These are phyloP conservation scores for Elephantulus edwardii DNA, from an alignment of 2,113 vertebrate species.

Conservation along the genomic window DNA sequence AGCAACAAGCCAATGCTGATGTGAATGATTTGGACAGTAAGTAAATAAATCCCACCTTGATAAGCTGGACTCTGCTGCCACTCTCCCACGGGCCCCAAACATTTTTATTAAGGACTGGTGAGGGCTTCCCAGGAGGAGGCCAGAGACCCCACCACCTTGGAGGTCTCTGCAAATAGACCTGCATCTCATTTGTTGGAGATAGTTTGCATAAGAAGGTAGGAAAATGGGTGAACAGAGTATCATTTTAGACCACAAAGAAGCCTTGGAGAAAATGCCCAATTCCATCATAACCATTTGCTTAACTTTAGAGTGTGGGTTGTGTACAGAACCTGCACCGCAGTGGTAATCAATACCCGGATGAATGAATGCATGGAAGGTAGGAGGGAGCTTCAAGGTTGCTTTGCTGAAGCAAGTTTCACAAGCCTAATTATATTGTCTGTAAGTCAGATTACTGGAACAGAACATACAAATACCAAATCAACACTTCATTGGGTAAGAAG, in stretches of 20 bases:
- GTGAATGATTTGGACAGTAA: slow-evolving; percentile 73
- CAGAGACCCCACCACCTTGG: slow-evolving; percentile 5
- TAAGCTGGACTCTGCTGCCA: slow-evolving; percentile 32
- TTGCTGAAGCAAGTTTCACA: neutral
- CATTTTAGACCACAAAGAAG: neutral
- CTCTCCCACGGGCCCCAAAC: slow-evolving; percentile 62
- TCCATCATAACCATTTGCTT: neutral
- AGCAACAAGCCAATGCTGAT: slow-evolving; percentile 60
- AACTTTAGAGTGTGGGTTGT: neutral
- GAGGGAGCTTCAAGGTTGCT: neutral
- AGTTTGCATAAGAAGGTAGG: neutral
- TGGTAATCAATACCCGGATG: neutral
- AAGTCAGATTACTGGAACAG: neutral
- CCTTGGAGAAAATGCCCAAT: neutral
- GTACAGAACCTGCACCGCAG: neutral
- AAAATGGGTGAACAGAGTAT: neutral
- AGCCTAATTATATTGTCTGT: neutral
- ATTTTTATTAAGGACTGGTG: slow-evolving; percentile 62
- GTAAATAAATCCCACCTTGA: slow-evolving; percentile 76
- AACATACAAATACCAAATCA: neutral
- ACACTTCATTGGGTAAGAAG: neutral
- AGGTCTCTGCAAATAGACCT: slow-evolving; percentile 43
- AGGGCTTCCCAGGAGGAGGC: slow-evolving; percentile 48
- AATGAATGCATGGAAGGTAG: neutral
- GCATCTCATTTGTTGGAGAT: neutral